phyloP scores from a whole-genome alignment of 2,113 vertebrate genomes.

The Chaenogobius annularis region DNA sequence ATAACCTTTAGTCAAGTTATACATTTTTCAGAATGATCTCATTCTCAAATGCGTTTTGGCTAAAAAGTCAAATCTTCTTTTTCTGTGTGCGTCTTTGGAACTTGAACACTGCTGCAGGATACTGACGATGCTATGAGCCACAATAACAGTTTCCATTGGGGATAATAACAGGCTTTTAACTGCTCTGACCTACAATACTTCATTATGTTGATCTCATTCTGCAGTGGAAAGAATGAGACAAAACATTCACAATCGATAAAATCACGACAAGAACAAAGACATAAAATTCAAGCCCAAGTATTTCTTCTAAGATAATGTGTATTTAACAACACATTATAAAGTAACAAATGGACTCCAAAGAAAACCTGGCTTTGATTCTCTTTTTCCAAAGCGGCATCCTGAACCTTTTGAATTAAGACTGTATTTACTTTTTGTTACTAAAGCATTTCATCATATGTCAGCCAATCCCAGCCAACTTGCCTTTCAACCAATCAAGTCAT shows the following conservation, averaged over 20 bases:
- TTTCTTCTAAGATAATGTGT: background rate
- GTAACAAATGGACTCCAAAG: background rate
- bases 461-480: no score
- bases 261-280: background rate
- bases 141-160: background rate
- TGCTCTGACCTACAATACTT: background rate
- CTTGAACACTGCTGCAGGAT: background rate
- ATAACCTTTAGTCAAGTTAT: background rate
- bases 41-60: background rate
- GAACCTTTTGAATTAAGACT: no score
- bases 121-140: background rate
- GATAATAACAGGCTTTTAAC: constrained; percentile 1
- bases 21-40: background rate
- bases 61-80: background rate
- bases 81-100: background rate
- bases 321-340: background rate
- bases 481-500: background rate
- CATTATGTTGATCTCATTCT: background rate
- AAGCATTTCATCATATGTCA: no score
- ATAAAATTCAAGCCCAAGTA: background rate
- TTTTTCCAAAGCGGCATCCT: background rate
- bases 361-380: background rate
- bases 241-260: background rate
- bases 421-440: no score
- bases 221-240: background rate